Evolutionary conservation across 2,113 vertebrate genomes (phyloP), one percentile per base, ranked within the genome.

Genomic region (Struthidea cinerea): DNA sequence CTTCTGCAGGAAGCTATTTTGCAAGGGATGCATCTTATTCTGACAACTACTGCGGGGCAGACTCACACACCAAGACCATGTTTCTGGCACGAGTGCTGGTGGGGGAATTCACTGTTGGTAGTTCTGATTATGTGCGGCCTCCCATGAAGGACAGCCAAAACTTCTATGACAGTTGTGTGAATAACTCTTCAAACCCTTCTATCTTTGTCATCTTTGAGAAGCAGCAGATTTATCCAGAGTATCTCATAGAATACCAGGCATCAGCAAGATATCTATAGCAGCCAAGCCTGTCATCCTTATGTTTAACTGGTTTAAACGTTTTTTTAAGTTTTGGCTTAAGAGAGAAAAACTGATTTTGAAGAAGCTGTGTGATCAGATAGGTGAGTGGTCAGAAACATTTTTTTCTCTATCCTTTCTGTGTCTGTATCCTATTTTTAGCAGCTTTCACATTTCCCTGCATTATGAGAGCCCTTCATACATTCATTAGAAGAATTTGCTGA

Each of bases 181-280:
- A 99, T 78, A 78, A 97, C 14, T 11, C 69, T 39, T 74, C 35
- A 0, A 78, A 98, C 55, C 99, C 99, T 6, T 98, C 98, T 20
- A 98, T 99, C 88, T 99, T 98, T 44, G 99, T 99, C 32, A 94
- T 99, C 87, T 99, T 99, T 60, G 98, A 99, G 89, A 98, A 98
- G 84, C 98, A 98, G 61, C 99, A 99, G 96, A 96, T 99, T 86
- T 99, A 99, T 92, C 99, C 99, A 0, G 99, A 99, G 95, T 99
- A 99, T 69, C 76, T 99, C 56, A 98, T 99, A 68, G 94, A 98
- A 42, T 99, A 99, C 39, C 37, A 94, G 39, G 5, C 28, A 32
- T 13, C 7, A 0, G 26, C 46, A 79, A 68, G 30, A 75, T 5
- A 70, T 79, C 21, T 64, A 37, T 83, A 89, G 61, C n/a, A 52